These are phyloP conservation scores for Kryphioiulus occultus DNA, from an alignment of 2,888 invertebrate genomes.

Conservation along the genomic window DNA sequence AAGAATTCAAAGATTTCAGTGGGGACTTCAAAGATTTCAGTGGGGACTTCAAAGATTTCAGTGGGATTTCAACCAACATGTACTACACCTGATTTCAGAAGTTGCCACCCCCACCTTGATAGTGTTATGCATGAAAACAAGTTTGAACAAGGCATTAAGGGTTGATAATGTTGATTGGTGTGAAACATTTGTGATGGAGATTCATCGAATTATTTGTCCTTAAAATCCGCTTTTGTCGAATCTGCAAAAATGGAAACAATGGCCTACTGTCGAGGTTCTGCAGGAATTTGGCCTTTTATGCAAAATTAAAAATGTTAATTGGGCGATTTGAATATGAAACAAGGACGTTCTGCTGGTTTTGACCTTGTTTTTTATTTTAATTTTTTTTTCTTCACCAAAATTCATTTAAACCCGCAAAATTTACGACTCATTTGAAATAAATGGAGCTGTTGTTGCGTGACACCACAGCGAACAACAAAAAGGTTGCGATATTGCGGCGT, in stretches of 20 bases:
- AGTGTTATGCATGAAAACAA: too few species aligned
- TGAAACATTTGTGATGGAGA: too few species aligned
- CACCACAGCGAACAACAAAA: neutral
- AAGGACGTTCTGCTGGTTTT: neutral
- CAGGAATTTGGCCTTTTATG: neutral
- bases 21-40: too few species aligned
- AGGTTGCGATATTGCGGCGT: too few species aligned
- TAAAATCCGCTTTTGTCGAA: neutral
- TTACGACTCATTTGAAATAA: slow-evolving; percentile 12
- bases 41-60: too few species aligned
- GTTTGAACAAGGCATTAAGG: too few species aligned
- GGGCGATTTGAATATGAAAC: neutral
- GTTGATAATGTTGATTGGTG: too few species aligned
- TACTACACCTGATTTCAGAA: too few species aligned
- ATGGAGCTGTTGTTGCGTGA: neutral
- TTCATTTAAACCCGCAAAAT: neutral
- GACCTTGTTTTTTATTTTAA: slow-evolving; percentile 25
- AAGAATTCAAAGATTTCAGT: too few species aligned
- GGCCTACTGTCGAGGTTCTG: neutral
- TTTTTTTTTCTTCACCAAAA: neutral
- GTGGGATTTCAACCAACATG: too few species aligned
- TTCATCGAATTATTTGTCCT: too few species aligned
- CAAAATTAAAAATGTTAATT: neutral
- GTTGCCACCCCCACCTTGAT: too few species aligned
- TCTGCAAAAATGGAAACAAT: neutral